Conservation (phyloP, 1,140 invertebrate genomes). For the Leptinotarsa defecta region DNA sequence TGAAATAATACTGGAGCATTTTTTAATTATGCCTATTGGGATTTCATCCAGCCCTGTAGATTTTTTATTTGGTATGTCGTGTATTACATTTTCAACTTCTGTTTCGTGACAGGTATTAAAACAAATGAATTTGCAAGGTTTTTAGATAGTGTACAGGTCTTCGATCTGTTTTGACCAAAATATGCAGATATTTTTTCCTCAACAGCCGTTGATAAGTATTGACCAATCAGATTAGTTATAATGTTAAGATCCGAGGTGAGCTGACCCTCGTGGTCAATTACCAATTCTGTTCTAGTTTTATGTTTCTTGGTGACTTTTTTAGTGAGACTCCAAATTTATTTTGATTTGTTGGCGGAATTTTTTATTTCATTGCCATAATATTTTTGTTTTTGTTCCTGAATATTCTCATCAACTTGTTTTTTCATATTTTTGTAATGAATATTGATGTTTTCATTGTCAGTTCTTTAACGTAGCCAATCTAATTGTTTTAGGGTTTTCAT, state of each 20-base stretch:
- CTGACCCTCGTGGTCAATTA: too few relatives aligned
- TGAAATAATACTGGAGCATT: too few relatives aligned
- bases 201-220: too few relatives aligned
- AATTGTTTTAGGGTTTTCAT: too few relatives aligned
- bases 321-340: not conserved
- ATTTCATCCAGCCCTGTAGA: too few relatives aligned
- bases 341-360: not conserved
- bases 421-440: constrained; percentile 3
- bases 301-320: not conserved
- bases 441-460: not conserved
- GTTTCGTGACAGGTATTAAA: not conserved
- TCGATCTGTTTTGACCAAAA: not conserved
- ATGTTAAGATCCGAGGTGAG: too few relatives aligned
- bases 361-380: not conserved
- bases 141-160: not conserved
- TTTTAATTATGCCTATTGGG: too few relatives aligned
- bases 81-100: not conserved
- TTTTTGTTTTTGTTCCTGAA: not conserved
- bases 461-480: too few relatives aligned
- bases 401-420: constrained; percentile 11
- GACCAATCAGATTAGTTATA: too few relatives aligned
- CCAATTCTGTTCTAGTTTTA: not conserved
- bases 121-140: not conserved
- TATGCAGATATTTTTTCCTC: too few relatives aligned
- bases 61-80: not conserved